phyloP scores from a whole-genome alignment of 2,113 vertebrate genomes.

The Caretta caretta region DNA sequence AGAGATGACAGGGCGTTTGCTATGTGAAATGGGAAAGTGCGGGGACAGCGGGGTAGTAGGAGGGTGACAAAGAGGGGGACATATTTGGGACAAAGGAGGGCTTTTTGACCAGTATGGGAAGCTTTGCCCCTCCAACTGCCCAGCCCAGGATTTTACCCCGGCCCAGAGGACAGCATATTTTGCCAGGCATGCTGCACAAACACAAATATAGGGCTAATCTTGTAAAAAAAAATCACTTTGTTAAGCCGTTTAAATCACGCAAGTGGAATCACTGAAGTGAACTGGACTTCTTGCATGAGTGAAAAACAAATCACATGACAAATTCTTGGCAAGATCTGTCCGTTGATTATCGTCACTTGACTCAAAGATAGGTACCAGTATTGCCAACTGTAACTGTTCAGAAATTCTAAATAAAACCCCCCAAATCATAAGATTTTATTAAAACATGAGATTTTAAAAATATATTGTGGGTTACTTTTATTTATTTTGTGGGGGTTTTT shows the following conservation, averaged over 20 bases:
- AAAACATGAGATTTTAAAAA: neutral
- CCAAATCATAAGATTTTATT: neutral
- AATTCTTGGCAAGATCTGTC: neutral
- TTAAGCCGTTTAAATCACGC: neutral
- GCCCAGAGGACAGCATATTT: neutral
- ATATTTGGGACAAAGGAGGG: neutral
- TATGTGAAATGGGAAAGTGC: neutral
- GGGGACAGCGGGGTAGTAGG: neutral
- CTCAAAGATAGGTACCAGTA: neutral
- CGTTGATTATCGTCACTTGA: neutral
- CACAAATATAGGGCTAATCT: neutral
- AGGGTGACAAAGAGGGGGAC: neutral
- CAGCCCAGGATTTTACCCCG: too few species aligned
- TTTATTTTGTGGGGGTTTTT: neutral
- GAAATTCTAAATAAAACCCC: neutral
- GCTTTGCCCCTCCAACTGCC: neutral
- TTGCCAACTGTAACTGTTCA: neutral
- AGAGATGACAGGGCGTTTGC: neutral
- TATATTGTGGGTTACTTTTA: rapidly evolving
- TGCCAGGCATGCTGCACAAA: neutral
- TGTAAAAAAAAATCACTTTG: neutral
- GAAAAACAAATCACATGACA: neutral
- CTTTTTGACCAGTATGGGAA: neutral
- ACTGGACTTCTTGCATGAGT: neutral
- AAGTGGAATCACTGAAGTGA: neutral